A percentile compares a stretch with the other conserved stretches of the same genome.
Conservation (phyloP, 1,140 invertebrate species). For the Amphibalanus amphitrite region DNA sequence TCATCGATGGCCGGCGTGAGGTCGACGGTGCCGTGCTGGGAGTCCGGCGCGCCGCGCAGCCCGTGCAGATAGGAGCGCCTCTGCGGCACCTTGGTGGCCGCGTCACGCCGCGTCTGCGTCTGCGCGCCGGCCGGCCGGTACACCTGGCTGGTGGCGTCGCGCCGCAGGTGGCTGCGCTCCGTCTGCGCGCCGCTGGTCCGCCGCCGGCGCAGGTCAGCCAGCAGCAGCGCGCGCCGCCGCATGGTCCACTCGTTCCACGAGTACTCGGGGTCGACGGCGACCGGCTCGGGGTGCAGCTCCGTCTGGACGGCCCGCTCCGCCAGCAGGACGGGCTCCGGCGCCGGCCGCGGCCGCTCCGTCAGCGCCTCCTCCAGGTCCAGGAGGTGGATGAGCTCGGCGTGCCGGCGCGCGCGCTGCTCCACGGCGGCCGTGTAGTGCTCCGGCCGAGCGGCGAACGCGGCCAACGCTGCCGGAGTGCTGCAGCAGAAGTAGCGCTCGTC, state of each 20-base stretch:
- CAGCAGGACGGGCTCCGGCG: neutral
- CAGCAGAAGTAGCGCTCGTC: no score
- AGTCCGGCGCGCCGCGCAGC: neutral
- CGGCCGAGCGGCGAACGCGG: no score
- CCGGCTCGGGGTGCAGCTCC: neutral
- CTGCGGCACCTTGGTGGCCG: neutral
- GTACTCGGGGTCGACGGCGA: conserved; percentile 42
- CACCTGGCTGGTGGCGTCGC: neutral
- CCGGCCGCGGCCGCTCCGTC: no score
- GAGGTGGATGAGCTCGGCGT: no score
- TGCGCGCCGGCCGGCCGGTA: neutral
- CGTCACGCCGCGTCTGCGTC: neutral
- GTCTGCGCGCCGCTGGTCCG: neutral
- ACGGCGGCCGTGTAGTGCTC: no score
- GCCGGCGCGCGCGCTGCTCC: no score
- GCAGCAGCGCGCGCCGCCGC: conserved; percentile 43
- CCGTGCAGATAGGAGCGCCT: neutral
- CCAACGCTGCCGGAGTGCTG: no score
- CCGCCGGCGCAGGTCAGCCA: conserved; percentile 30
- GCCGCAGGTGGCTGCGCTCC: neutral
- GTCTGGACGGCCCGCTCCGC: neutral
- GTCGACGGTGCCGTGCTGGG: no score
- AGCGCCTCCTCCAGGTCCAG: no score
- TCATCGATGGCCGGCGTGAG: no score
- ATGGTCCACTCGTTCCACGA: conserved; percentile 60